Evolutionary conservation across 2,797 vertebrate genomes (phyloP).

Genomic region (Urosaurus nigricauda): DNA sequence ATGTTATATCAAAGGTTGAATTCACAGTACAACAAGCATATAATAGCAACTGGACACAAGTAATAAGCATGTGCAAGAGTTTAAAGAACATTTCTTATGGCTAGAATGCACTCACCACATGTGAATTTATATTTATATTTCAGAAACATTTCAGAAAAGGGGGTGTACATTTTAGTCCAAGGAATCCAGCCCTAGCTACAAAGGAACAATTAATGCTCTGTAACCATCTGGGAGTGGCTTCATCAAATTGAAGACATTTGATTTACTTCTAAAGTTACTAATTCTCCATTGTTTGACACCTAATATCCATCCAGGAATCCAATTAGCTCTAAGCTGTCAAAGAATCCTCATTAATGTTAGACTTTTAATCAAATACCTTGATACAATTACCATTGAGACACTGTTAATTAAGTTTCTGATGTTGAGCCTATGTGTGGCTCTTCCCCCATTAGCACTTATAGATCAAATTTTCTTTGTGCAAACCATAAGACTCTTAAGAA

Average conservation of each 20-base stretch:
- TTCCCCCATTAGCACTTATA: conserved; percentile 26
- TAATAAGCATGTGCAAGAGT: neutral
- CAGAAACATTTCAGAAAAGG: neutral
- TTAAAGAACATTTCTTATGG: no score
- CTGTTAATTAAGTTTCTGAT: conserved; percentile 59
- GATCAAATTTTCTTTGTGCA: conserved; percentile 40
- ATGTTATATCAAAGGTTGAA: neutral
- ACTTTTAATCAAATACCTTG: conserved; percentile 31
- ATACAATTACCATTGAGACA: conserved; percentile 15
- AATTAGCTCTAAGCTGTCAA: conserved; percentile 32
- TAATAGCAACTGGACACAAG: neutral
- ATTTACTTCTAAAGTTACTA: conserved; percentile 8
- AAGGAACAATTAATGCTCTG: neutral
- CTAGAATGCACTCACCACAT: neutral
- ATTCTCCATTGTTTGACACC: neutral
- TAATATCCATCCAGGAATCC: conserved; percentile 30
- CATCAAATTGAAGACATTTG: neutral
- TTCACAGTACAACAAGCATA: neutral
- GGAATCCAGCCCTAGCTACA: neutral
- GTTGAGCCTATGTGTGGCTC: conserved; percentile 36
- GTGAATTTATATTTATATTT: neutral
- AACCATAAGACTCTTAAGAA: conserved; percentile 50
- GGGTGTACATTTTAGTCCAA: neutral
- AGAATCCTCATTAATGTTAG: conserved; percentile 42
- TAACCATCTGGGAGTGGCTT: neutral